Conservation (phyloP, 1,140 invertebrate genomes). For the Chelonus insularis region DNA sequence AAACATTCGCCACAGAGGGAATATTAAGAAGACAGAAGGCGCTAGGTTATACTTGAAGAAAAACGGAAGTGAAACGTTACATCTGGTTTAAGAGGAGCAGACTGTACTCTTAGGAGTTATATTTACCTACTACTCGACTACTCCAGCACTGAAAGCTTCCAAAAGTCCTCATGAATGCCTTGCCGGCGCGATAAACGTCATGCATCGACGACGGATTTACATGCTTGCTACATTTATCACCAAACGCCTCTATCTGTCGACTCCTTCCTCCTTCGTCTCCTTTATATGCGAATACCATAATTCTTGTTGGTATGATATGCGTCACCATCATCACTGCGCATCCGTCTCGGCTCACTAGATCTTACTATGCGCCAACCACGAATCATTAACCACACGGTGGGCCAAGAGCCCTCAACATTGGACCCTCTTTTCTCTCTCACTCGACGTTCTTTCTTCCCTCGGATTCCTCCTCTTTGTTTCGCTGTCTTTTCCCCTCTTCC, state of each 20-base stretch:
- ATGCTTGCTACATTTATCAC: slow-evolving; percentile 31
- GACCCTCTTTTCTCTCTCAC: not conserved
- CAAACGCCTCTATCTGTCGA: slow-evolving; percentile 27
- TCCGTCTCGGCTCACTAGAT: not conserved
- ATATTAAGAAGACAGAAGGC: not conserved
- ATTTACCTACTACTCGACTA: slow-evolving; percentile 28
- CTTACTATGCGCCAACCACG: slow-evolving; percentile 14
- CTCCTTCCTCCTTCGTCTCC: not conserved
- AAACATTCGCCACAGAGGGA: no score
- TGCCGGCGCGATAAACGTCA: slow-evolving; percentile 38
- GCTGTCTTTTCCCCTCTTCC: not conserved
- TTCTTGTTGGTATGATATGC: not conserved
- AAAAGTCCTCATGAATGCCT: slow-evolving; percentile 12
- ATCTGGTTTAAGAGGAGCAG: slow-evolving; percentile 43
- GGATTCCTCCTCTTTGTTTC: not conserved
- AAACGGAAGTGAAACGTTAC: slow-evolving; percentile 51
- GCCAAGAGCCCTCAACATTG: slow-evolving; percentile 1
- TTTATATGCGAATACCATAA: not conserved
- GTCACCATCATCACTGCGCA: not conserved
- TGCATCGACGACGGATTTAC: slow-evolving; percentile 43
- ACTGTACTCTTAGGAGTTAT: slow-evolving; percentile 2
- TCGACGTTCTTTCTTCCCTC: not conserved
- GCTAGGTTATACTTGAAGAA: slow-evolving; percentile 1
- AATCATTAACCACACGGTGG: slow-evolving; percentile 26
- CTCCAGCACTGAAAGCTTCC: slow-evolving; percentile 15